Conservation (phyloP, 2,888 invertebrate species). For the Agrochola macilenta region DNA sequence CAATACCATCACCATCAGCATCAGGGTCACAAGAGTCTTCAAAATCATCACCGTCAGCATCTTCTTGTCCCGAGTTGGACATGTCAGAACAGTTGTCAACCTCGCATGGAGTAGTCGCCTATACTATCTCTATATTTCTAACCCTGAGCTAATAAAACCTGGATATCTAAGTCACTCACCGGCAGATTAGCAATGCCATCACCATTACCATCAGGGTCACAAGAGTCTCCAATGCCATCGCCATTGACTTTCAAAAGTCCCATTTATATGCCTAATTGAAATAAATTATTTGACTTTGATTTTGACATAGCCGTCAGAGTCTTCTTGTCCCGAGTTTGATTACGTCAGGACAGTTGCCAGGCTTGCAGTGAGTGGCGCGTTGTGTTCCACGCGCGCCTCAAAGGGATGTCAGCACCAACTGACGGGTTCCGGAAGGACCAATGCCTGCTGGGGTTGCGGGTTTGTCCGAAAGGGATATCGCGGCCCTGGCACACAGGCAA, state of each 20-base stretch:
- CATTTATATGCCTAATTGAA: too few relatives aligned
- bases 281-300: too few relatives aligned
- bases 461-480: too few relatives aligned
- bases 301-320: constrained; percentile 91
- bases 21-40: constrained; percentile 98
- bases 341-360: constrained; percentile 96
- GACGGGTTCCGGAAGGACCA: too few relatives aligned
- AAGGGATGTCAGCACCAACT: too few relatives aligned
- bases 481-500: too few relatives aligned
- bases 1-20: constrained; percentile 96
- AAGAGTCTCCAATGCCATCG: constrained; percentile 96
- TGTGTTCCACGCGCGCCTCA: too few relatives aligned
- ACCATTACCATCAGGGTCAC: constrained; percentile 98
- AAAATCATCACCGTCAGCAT: constrained; percentile 95
- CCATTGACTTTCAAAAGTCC: constrained; percentile 61
- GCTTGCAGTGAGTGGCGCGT: constrained; percentile 92
- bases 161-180: constrained; percentile 81
- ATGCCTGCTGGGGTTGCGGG: too few relatives aligned
- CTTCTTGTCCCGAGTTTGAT: constrained; percentile 98
- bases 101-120: constrained; percentile 89
- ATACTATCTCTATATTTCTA: not conserved
- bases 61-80: constrained; percentile 98
- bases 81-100: constrained; percentile 96
- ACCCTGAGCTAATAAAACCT: not conserved
- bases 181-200: constrained; percentile 94